Evolutionary conservation across 2,113 vertebrate species (phyloP), one percentile per base, ranked within the genome.

Genomic region (Xyliphius kryptos): DNA sequence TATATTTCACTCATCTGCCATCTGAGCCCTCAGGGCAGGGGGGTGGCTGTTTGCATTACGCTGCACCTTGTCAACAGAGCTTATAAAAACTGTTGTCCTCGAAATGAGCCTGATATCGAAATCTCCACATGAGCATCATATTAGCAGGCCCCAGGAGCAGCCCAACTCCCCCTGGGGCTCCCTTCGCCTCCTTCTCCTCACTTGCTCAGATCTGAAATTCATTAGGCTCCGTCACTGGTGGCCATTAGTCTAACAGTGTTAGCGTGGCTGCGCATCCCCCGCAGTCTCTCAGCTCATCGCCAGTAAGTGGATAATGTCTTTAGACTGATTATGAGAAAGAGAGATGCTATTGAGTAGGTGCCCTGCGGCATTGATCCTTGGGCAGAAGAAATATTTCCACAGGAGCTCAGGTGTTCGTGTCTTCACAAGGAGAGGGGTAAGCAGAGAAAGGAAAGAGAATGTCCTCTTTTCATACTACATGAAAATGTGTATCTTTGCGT

Each of bases 41-140:
- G 77, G 84, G 83, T 79, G 74, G 67, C 81, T 78, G 74, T 82
- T 75, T 86, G 82, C 67, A 15, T 78, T 79, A 82, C 78, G 77
- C 83, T 75, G 82, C 83, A 86, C 85, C 86, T 87, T 88, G 86
- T 89, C 88, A 89, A 78, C 74, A 66, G 68, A 75, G 77, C 77
- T 87, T 82, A 86, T 83, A 79, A 83, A 82, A 51, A 79, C 80
- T 68, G 2, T 0, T 71, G 83, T 79, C 66, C 70, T 77, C 80
- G 80, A 61, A 87, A 86, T 85, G 81, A 84, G 81, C 80, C 74
- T 76, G 58, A 69, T 68, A 76, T 80, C 59, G 77, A 72, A 74
- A 80, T 76, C 77, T 76, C 74, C 61, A 74, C 73, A 80, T 83
- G 83, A 50, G 77, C 65, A 0, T 78, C 78, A 85, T 74, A 79